A percentile compares a stretch with the other conserved stretches of the same genome.
phyloP scores from a whole-genome alignment of 1,140 invertebrate genomes.

The Apis mellifera region Amel_HAv3.1 CM009943.2:11171501-11172000 shows the following conservation, averaged over 20 bases:
- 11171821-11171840: slow-evolving; percentile 6
- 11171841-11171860: slow-evolving; percentile 22
- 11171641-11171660: not conserved
- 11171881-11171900: slow-evolving; percentile 8
- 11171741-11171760: not conserved
- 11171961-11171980: too few species aligned
- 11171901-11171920: slow-evolving; percentile 22
- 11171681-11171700: not conserved
- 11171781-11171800: slow-evolving; percentile 52
- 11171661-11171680: not conserved
- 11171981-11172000: too few species aligned
- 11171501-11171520: too few species aligned
- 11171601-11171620: not conserved
- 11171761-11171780: slow-evolving; percentile 42
- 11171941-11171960: slow-evolving; percentile 3
- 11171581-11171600: not conserved
- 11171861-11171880: slow-evolving; percentile 31
- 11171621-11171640: not conserved
- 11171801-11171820: slow-evolving; percentile 17
- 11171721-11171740: not conserved
- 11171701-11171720: slow-evolving; percentile 5
- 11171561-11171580: too few species aligned
- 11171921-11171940: slow-evolving; percentile 41
- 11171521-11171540: too few species aligned
- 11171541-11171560: too few species aligned